Evolutionary conservation across 2,888 invertebrate species (phyloP), one percentile per base, ranked within the genome.

Genomic region (Brenthis hecate): DNA sequence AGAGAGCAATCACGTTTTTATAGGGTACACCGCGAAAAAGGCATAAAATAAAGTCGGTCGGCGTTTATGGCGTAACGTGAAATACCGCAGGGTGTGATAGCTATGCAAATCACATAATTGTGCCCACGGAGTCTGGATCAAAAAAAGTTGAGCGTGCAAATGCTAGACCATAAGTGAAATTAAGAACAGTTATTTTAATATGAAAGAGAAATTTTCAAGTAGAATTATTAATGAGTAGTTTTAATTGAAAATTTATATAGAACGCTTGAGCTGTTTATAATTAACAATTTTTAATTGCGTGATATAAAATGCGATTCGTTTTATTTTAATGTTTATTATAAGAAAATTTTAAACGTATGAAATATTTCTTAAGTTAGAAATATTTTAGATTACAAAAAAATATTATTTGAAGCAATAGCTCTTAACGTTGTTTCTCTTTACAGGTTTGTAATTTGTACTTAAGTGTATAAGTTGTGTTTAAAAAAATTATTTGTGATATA

Each of bases 71-170:
- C 70, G 71, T 68, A 71, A 77, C 66, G 68, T 70, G 72, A 70
- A 73, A 72, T 73, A 73, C 70, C 73, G 62, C 66, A 54, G 68
- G 66, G 73, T 70, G 72, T 63, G 85, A 82, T 81, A 79, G 79
- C 75, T 80, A 86, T 86, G 86, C 85, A 86, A 87, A 87, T 86
- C 80, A 77, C 77, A 81, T 86, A 85, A 87, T 86, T 85, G 85
- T 79, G 81, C 78, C 74, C 72, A 73, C 73, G 73, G 72, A 73
- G 72, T 75, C 67, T 74, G 72, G 76, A 67, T 75, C 56, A 71
- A 77, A 81, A 19, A 77, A 75, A 72, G 67, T 60, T 66, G 61
- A 63, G 61, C 65, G 68, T 57, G 66, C 53, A 47, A 68, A 53
- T 16, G 53, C 56, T 68, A 70, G 63, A 64, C 54, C 50, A 58